Conservation (phyloP, 2,797 vertebrate genomes). For the Capromys pilorides region DNA sequence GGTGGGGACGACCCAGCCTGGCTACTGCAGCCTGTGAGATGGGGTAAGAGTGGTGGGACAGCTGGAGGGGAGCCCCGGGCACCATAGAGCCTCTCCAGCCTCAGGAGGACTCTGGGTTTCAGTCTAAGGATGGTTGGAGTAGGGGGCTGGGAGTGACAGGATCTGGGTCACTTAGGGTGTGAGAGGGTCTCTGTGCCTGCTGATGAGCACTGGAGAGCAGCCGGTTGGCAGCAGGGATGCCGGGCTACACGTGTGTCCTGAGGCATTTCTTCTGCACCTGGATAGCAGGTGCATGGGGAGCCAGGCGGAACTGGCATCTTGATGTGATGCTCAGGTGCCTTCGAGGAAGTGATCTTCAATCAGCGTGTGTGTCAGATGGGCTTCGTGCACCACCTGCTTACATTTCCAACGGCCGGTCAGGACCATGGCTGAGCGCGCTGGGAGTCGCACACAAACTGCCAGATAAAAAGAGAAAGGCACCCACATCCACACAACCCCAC, state of each 20-base stretch:
- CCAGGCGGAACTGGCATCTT: rapidly evolving
- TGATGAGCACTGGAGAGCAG: rapidly evolving
- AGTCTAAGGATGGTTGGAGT: neutral
- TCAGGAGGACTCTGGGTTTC: neutral
- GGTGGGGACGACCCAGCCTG: neutral
- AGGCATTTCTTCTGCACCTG: neutral
- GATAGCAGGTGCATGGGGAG: rapidly evolving
- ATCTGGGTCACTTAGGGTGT: rapidly evolving
- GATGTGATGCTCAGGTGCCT: neutral
- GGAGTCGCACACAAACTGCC: rapidly evolving
- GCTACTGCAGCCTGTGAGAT: neutral
- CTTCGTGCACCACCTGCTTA: rapidly evolving
- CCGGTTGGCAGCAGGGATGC: rapidly evolving
- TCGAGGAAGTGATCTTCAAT: neutral
- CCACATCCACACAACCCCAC: too few relatives aligned
- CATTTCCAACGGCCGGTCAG: neutral
- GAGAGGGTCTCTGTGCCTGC: neutral
- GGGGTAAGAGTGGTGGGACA: rapidly evolving
- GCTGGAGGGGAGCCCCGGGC: too few relatives aligned
- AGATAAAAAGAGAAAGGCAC: neutral
- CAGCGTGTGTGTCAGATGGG: rapidly evolving
- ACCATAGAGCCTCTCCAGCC: rapidly evolving
- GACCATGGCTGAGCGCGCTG: rapidly evolving
- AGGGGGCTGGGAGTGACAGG: neutral
- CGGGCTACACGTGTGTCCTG: rapidly evolving